Percentiles rank a stretch among this genome's conserved stretches.
Evolutionary conservation across 2,888 invertebrate genomes (phyloP).

Genomic region (Psylliodes chrysocephalus): DNA sequence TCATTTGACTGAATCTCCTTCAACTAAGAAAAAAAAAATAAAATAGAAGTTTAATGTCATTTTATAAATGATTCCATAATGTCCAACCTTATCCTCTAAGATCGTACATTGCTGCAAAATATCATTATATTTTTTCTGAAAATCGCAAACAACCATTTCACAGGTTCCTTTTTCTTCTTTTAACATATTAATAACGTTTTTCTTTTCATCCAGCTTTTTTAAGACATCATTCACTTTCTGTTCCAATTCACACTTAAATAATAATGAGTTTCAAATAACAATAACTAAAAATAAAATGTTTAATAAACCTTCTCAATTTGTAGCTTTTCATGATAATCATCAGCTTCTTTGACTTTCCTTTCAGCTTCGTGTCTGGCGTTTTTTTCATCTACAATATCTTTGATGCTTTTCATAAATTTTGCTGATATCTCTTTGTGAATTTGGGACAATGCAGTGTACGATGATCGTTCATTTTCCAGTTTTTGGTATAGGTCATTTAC

Average conservation of each 20-base stretch:
- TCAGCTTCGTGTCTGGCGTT: slow-evolving; percentile 45
- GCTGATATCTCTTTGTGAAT: slow-evolving; percentile 54
- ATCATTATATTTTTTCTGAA: slow-evolving; percentile 36
- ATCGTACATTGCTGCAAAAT: slow-evolving; percentile 33
- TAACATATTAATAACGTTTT: slow-evolving; percentile 37
- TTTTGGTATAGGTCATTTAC: slow-evolving; percentile 42
- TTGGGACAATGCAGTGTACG: slow-evolving; percentile 47
- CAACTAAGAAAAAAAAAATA: slow-evolving; percentile 22
- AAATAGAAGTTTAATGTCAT: too few relatives aligned
- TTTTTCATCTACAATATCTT: slow-evolving; percentile 52
- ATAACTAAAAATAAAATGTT: background rate
- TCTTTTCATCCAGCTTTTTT: slow-evolving; percentile 40
- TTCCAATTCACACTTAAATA: slow-evolving; percentile 40
- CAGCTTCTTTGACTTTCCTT: slow-evolving; percentile 35
- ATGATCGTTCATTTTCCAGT: slow-evolving; percentile 45
- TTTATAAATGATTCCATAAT: too few relatives aligned
- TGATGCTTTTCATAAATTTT: slow-evolving; percentile 52
- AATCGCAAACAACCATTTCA: slow-evolving; percentile 28
- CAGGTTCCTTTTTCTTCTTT: slow-evolving; percentile 35
- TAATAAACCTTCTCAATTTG: slow-evolving; percentile 43
- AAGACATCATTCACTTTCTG: slow-evolving; percentile 40
- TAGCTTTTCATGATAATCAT: slow-evolving; percentile 33
- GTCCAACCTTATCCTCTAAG: slow-evolving; percentile 43
- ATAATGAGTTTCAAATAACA: background rate
- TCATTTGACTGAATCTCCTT: slow-evolving; percentile 25